Conservation (phyloP, 2,888 invertebrate genomes). For the Polymixis lichenea region DNA sequence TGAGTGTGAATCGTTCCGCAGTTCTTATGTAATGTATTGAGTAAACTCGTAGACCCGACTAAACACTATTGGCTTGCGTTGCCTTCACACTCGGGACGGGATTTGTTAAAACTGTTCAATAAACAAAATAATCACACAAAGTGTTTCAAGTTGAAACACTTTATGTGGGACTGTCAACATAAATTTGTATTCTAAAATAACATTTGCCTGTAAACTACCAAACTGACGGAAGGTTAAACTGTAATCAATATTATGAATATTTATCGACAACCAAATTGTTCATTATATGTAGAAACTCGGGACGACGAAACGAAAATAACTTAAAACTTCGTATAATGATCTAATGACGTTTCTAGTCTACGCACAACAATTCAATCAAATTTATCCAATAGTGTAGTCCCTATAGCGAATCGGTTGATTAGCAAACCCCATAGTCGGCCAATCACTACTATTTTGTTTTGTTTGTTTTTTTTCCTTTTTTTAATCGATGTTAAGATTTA, state of each 20-base stretch:
- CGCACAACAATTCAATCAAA: background rate
- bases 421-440: background rate
- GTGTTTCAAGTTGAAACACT: background rate
- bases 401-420: background rate
- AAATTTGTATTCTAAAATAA: slow-evolving; percentile 3
- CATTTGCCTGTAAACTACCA: background rate
- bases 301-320: background rate
- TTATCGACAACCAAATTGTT: background rate
- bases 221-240: slow-evolving; percentile 30
- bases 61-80: slow-evolving; percentile 46
- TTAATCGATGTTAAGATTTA: background rate
- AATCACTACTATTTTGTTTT: no score
- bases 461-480: no score
- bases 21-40: slow-evolving; percentile 78
- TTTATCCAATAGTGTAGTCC: background rate
- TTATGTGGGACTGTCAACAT: background rate
- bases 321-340: background rate
- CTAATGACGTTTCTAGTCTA: background rate
- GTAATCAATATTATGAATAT: slow-evolving; percentile 36
- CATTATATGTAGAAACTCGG: slow-evolving; percentile 1
- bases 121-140: background rate
- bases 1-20: slow-evolving; percentile 72
- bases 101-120: slow-evolving; percentile 29
- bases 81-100: slow-evolving; percentile 22
- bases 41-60: slow-evolving; percentile 69